phyloP scores from a whole-genome alignment of 2,113 vertebrate genomes.

The Indicator maculatus region DNA sequence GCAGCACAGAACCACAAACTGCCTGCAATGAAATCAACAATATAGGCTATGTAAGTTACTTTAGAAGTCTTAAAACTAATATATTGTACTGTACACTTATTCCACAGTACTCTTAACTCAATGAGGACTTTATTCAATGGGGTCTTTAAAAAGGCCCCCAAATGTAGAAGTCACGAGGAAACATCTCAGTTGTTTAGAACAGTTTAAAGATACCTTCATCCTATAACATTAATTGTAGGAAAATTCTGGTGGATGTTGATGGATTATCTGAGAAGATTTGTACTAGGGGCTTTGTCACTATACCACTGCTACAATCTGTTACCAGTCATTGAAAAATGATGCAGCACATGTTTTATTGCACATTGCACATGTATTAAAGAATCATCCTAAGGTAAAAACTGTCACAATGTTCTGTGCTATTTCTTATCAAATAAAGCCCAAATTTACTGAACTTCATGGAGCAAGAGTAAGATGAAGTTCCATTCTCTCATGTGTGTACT shows the following conservation, averaged over 20 bases:
- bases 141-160: not conserved
- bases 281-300: not conserved
- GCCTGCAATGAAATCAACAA: not conserved
- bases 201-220: not conserved
- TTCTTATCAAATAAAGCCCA: not conserved
- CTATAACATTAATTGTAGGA: not conserved
- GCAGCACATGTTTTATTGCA: too few relatives aligned
- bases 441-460: not conserved
- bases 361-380: not conserved
- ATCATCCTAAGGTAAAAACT: not conserved
- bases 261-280: not conserved
- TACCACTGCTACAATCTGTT: not conserved
- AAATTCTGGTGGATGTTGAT: not conserved
- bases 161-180: not conserved
- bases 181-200: not conserved
- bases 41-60: not conserved
- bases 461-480: not conserved
- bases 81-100: not conserved
- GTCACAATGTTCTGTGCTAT: not conserved
- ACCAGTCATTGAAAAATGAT: not conserved
- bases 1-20: not conserved
- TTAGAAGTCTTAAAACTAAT: not conserved
- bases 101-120: not conserved
- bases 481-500: not conserved
- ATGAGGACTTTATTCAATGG: not conserved